Evolutionary conservation across 2,113 vertebrate species (phyloP), one percentile per base, ranked within the genome.

Genomic region (Actenoides hombroni): DNA sequence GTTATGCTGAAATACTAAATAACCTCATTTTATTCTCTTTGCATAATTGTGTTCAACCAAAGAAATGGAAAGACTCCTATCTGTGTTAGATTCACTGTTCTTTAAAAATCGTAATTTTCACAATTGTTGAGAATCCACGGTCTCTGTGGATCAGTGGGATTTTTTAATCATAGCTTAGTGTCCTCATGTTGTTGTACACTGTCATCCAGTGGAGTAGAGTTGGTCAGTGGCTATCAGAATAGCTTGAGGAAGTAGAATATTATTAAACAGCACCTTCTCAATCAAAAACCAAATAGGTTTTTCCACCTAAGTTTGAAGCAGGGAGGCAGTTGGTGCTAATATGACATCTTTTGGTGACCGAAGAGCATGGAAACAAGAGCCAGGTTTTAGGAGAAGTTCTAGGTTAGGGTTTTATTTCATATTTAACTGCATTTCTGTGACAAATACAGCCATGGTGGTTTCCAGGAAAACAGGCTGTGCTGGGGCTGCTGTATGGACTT

Each of bases 401-500:
- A 14, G 23, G 9, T 56, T 31, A 75, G 23, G 3, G 28, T 35
- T 31, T 33, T 39, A 28, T n/a, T 13, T 20, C 33, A 51, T 33
- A 57, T 46, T 28, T 69, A 69, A 31, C 20, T 82, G 28, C 46
- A 8, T 2, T 51, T 91, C 51, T 57, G 37, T 63, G 42, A 35
- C 37, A 70, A 42, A 86, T 13, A 57, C 7, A 33, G 33, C 17
- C 7, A 0, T 20, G 29, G 14, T 54, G 8, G 44, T 51, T 61
- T 33, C 67, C 33, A 67, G 87, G 56, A 88, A 91, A 88, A 71
- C 33, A 70, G 26, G 9, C 40, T 56, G 56, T 10, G 13, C 56
- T 86, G 17, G 39, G 51, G 26, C 48, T 95, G 53, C 28, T 71
- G 3, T 14, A 29, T 40, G 78, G 53, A 89, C 91, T 95, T 93